These are phyloP conservation scores for Drosophila arawakana DNA, from an alignment of 1,140 invertebrate genomes.

Conservation along the genomic window DNA sequence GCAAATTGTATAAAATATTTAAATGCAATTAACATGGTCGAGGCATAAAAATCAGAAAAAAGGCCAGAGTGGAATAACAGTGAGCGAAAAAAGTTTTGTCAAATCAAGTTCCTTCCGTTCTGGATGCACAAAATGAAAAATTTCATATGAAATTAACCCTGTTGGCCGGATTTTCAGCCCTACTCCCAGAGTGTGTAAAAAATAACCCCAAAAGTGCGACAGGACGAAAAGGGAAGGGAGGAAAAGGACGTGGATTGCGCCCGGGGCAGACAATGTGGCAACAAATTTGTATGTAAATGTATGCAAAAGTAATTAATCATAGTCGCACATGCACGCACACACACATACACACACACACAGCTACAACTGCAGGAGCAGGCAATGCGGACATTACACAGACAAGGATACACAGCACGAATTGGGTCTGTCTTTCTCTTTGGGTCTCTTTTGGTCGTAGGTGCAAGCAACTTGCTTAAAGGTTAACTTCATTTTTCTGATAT, in stretches of 20 bases:
- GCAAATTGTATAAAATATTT: conserved; percentile 68
- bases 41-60: conserved; percentile 40
- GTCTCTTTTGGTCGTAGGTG: conserved; percentile 38
- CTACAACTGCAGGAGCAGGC: conserved; percentile 31
- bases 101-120: conserved; percentile 78
- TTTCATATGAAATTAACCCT: conserved; percentile 80
- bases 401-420: conserved; percentile 37
- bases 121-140: conserved; percentile 78
- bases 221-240: conserved; percentile 19
- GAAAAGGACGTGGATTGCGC: conserved; percentile 38
- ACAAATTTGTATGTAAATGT: conserved; percentile 84
- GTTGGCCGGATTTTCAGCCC: conserved; percentile 53
- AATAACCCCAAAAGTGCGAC: conserved; percentile 32
- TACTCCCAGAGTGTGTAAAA: conserved; percentile 44
- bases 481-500: conserved; percentile 75
- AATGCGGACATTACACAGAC: conserved; percentile 68
- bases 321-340: conserved; percentile 79
- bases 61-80: conserved; percentile 24
- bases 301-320: conserved; percentile 84
- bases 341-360: conserved; percentile 47
- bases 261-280: conserved; percentile 80
- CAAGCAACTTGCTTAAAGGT: conserved; percentile 73
- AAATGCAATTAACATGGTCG: conserved; percentile 66
- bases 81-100: conserved; percentile 69
- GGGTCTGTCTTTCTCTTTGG: conserved; percentile 15